Conservation (phyloP, 2,113 vertebrate genomes). For the Chionodraco myersi region DNA sequence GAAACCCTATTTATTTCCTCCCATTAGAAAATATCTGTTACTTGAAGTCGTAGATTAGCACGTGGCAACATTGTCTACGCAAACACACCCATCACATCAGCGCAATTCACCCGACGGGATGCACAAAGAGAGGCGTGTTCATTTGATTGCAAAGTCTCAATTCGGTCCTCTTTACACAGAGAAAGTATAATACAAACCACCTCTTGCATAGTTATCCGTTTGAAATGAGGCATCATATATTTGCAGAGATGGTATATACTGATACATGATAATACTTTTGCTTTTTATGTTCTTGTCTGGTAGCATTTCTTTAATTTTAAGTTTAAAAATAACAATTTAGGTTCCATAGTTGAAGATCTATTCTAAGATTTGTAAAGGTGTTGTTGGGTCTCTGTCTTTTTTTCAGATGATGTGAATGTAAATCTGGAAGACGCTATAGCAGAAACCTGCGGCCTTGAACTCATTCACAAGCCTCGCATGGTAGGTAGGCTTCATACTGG, state of each 20-base stretch:
- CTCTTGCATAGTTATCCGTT: not conserved
- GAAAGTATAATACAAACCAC: not conserved
- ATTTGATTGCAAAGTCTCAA: not conserved
- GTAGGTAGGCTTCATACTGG: conserved; percentile 67
- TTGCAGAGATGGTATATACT: not conserved
- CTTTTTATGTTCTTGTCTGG: not conserved
- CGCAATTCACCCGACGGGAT: not conserved
- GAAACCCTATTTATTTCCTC: not conserved
- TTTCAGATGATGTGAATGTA: conserved; percentile 55
- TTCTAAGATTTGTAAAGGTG: not conserved
- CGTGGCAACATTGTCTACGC: not conserved
- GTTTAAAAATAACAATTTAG: not conserved
- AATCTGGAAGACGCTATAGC: conserved; percentile 77
- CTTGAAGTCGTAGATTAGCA: not conserved
- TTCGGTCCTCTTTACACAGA: not conserved
- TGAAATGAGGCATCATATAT: not conserved
- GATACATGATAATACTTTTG: not conserved
- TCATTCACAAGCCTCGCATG: conserved; percentile 70
- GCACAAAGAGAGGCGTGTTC: not conserved
- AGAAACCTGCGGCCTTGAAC: conserved; percentile 89
- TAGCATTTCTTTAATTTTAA: not conserved
- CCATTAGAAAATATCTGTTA: not conserved
- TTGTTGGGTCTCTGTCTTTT: not conserved
- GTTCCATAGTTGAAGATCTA: not conserved
- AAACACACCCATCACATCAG: conserved; percentile 25